Evolutionary conservation across 1,140 invertebrate genomes (phyloP), one percentile per base, ranked within the genome.

Genomic region (Heliothis virescens): DNA sequence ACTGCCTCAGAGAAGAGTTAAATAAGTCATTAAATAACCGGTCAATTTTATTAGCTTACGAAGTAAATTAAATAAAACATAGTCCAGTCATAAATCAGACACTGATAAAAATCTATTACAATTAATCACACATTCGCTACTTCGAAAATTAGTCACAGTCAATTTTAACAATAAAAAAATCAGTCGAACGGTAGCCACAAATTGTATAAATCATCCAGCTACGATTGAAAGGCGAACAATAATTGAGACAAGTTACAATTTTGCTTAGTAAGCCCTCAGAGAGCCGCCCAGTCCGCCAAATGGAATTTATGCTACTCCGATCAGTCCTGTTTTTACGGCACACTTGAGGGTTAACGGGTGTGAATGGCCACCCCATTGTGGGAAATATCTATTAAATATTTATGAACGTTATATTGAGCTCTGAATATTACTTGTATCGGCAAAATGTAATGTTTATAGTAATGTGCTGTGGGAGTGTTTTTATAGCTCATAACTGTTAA

Each of bases 381-480:
- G 92, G 91, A 94, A 92, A 94, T 91, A 86, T 92, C 89, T 91
- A 91, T 94, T 92, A 93, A 94, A 94, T 94, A 94, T 94, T 93
- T 93, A 94, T 93, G 88, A 90, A 85, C 83, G 73, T 85, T 89
- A 85, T 86, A 86, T 86, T 80, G 85, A 84, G 76, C 74, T 80
- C 79, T 69, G 79, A 86, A 83, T 88, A 89, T 90, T 87, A 85
- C 86, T 86, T 83, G 82, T 83, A 86, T 87, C 85, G 80, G 83
- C 84, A 79, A 87, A 88, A 87, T 87, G 88, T 88, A 85, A 87
- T 84, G 83, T 73, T 77, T 83, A 82, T 81, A 79, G 83, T 85
- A 87, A 90, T 88, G 82, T 85, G 81, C 81, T 85, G 80, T 73
- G 65, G 52, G 81, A 82, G 72, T 74, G 81, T 79, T 81, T 83